phyloP scores from a whole-genome alignment of 2,888 invertebrate species.

The Calameuta idolon region DNA sequence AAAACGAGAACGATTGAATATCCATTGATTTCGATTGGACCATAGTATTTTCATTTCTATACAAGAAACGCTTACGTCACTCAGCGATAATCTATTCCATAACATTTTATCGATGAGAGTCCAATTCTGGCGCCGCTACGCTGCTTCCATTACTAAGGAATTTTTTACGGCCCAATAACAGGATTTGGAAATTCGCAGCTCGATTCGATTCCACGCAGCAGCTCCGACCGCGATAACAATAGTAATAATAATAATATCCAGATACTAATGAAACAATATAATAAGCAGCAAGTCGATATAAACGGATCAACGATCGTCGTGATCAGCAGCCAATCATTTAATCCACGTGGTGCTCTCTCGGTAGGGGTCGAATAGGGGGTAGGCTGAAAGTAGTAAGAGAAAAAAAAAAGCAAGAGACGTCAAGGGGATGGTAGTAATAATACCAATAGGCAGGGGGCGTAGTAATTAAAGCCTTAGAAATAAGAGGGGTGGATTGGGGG shows the following conservation, averaged over 20 bases:
- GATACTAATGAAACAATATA: background rate
- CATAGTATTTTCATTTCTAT: background rate
- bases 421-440: background rate
- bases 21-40: background rate
- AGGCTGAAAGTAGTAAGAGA: background rate
- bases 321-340: background rate
- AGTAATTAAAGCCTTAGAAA: slow-evolving; percentile 53
- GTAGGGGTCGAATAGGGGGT: background rate
- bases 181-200: background rate
- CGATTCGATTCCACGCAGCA: background rate
- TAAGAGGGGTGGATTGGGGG: slow-evolving; percentile 35
- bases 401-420: background rate
- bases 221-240: background rate
- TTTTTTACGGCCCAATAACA: background rate
- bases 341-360: background rate
- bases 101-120: background rate
- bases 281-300: background rate
- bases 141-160: background rate
- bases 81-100: background rate
- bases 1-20: background rate
- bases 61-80: background rate
- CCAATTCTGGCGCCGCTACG: background rate
- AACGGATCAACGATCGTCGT: background rate
- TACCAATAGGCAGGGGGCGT: slow-evolving; percentile 14
- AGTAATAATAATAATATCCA: too few species aligned